Conservation (phyloP, 2,113 vertebrate species). For the Barnardius zonarius region DNA sequence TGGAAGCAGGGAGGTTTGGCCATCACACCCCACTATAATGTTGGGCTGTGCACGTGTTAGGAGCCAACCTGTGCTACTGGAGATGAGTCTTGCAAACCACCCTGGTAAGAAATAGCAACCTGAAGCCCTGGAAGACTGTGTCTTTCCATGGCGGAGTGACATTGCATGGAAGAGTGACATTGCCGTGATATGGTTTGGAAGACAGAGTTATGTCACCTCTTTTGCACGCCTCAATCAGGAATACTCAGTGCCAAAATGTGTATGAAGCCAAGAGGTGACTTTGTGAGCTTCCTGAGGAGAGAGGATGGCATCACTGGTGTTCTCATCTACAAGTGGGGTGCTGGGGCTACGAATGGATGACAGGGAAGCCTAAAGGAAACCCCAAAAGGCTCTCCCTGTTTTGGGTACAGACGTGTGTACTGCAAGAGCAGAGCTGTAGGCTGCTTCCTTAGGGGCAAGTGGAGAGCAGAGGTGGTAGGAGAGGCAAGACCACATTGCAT, state of each 20-base stretch:
- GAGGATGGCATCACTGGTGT: neutral
- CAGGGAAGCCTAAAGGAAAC: neutral
- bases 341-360: neutral
- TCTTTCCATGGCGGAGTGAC: neutral
- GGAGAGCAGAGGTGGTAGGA: neutral
- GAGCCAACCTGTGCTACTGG: neutral
- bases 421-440: neutral
- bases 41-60: neutral
- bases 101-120: neutral
- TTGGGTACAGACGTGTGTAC: neutral
- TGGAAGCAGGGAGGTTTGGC: neutral
- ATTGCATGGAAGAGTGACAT: neutral
- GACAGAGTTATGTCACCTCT: neutral
- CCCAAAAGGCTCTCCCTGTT: neutral
- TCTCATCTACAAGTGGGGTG: neutral
- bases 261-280: neutral
- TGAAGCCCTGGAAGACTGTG: neutral
- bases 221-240: neutral
- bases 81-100: neutral
- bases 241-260: neutral
- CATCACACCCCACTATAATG: rapidly evolving
- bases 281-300: neutral
- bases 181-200: neutral
- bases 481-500: neutral
- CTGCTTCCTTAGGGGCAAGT: neutral